Percentiles rank a stretch among this genome's conserved stretches.
These are phyloP conservation scores for Cepaea nemoralis DNA, from an alignment of 1,140 invertebrate species.

Conservation along the genomic window DNA sequence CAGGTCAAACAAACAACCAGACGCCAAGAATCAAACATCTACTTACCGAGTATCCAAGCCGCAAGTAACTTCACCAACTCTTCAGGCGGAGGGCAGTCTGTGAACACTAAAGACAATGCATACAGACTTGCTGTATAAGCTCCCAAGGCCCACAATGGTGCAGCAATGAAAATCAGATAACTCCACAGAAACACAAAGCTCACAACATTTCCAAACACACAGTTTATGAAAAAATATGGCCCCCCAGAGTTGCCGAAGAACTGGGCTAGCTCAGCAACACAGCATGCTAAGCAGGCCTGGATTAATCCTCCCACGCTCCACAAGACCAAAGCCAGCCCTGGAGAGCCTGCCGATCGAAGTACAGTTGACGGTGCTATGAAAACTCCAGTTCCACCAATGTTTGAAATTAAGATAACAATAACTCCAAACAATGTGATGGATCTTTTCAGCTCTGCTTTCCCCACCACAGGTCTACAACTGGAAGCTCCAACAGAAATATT, in stretches of 20 bases:
- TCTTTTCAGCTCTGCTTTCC: constrained; percentile 42
- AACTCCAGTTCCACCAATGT: constrained; percentile 48
- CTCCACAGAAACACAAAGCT: constrained; percentile 96
- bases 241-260: constrained; percentile 93
- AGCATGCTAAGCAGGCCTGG: constrained; percentile 77
- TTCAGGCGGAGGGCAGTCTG: constrained; percentile 47
- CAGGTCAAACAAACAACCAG: too few relatives aligned
- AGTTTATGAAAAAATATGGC: constrained; percentile 94
- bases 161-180: constrained; percentile 78
- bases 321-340: constrained; percentile 50
- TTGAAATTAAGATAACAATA: constrained; percentile 46
- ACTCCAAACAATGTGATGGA: constrained; percentile 40
- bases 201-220: constrained; percentile 87
- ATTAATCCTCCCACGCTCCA: constrained; percentile 50
- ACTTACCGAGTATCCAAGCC: constrained; percentile 53
- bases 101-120: constrained; percentile 50
- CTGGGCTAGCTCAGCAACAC: constrained; percentile 95
- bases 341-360: constrained; percentile 47
- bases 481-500: not conserved
- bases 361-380: constrained; percentile 55
- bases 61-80: constrained; percentile 51
- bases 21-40: too few relatives aligned
- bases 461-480: not conserved
- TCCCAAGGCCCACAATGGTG: constrained; percentile 72
- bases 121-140: constrained; percentile 54